Base-by-base conservation (phyloP, 2,113 vertebrate genomes). In the Miniopterus natalensis region DNA sequence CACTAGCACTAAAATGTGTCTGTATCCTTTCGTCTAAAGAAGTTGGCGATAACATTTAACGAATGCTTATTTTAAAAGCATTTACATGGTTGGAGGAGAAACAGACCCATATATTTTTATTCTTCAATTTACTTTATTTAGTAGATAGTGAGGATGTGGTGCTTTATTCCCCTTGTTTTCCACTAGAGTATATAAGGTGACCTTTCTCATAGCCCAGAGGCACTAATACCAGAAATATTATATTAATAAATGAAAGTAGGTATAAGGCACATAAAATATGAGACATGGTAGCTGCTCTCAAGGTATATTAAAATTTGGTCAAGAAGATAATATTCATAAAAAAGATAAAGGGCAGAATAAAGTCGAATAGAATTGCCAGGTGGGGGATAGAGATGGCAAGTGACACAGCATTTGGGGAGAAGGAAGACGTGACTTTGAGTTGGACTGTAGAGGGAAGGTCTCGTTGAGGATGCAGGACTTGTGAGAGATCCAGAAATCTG, bases 161-260 rank as follows among this genome's bases (percentile, higher is more conserved):
- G 45, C 70, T 86, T 83, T 81, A 77, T 20, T 53, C 65, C 71
- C 74, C 27, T 71, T 0, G 42, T 80, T 84, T 94, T 83, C 14
- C 9, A 77, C 31, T 42, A 55, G 36, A n/a, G 8, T 77, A 81
- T 95, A 88, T 51, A 94, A 71, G 70, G 29, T 77, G 74, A 92
- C n/a, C 40, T 94, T 96, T 90, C 29, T 65, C 18, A 90, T 51
- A 89, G 74, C 31, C 9, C 31, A 68, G 47, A 68, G 17, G 8
- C 23, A 84, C 68, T 88, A 31, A 78, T 94, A 71, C 40, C 8
- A 94, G 45, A 96, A 97, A 84, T 83, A 49, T 42, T 65, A 75
- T 25, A 45, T 80, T 93, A 90, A 90, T 90, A 75, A 95, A 68
- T 87, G 18, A 89, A 94, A 92, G 89, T 87, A 84, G 87, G 13